These are phyloP conservation scores for Omphaloscelis lunosa DNA, from an alignment of 2,888 invertebrate species.

Conservation along the genomic window DNA sequence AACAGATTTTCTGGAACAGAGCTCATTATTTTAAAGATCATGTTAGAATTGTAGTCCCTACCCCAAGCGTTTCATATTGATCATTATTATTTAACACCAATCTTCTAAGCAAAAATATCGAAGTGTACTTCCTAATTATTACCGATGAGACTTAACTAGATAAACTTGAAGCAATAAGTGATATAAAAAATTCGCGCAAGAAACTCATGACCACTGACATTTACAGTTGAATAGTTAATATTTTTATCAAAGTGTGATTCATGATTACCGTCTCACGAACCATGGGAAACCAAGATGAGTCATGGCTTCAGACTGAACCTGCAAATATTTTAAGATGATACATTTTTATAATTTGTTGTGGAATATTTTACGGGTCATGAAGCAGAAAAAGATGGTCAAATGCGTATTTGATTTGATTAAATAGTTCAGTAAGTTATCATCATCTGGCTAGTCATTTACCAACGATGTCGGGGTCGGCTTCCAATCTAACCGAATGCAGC, in stretches of 20 bases:
- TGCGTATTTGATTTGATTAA: neutral
- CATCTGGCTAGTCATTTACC: too few relatives aligned
- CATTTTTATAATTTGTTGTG: slow-evolving; percentile 46
- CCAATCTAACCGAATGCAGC: neutral
- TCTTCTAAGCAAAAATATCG: neutral
- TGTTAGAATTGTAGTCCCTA: accelerated
- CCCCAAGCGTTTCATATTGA: neutral
- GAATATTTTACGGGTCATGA: slow-evolving; percentile 46
- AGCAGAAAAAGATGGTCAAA: slow-evolving; percentile 6
- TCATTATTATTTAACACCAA: too few relatives aligned
- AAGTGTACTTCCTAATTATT: neutral
- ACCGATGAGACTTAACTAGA: slow-evolving; percentile 7
- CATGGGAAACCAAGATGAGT: slow-evolving; percentile 54
- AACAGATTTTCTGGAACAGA: neutral
- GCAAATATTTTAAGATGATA: slow-evolving; percentile 45
- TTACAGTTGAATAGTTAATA: slow-evolving; percentile 55
- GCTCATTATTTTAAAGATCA: neutral
- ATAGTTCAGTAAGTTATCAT: slow-evolving; percentile 22
- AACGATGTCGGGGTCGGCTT: neutral
- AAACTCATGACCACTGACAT: slow-evolving; percentile 51
- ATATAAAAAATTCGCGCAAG: slow-evolving; percentile 48
- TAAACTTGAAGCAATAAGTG: slow-evolving; percentile 7
- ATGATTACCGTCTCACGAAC: slow-evolving; percentile 35
- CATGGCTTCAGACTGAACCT: slow-evolving; percentile 38
- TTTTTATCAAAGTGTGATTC: slow-evolving; percentile 60